phyloP scores from a whole-genome alignment of 2,113 vertebrate species.

The Plestiodon gilberti region DNA sequence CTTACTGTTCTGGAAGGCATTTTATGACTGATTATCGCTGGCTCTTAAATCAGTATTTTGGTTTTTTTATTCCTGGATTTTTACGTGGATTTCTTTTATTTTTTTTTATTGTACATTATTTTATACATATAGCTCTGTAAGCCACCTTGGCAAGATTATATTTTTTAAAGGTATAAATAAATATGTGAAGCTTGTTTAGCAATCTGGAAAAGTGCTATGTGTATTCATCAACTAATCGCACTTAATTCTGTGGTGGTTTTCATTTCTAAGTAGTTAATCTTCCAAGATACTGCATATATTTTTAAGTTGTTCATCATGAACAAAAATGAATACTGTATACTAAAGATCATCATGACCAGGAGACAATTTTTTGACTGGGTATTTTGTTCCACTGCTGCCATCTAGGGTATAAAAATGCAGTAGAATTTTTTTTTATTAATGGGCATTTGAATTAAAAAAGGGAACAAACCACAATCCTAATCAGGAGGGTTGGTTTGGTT shows the following conservation, averaged over 20 bases:
- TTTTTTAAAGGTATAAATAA: too few relatives aligned
- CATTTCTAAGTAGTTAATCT: slow-evolving; percentile 33
- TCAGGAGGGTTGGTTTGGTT: background rate
- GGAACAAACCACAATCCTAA: slow-evolving; percentile 14
- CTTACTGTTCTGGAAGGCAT: too few relatives aligned
- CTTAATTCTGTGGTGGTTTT: background rate
- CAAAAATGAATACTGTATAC: background rate
- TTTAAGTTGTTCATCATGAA: background rate
- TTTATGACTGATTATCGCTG: too few relatives aligned
- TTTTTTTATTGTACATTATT: too few relatives aligned
- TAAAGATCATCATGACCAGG: background rate
- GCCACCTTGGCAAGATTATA: too few relatives aligned
- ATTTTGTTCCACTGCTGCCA: slow-evolving; percentile 80
- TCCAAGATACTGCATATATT: background rate
- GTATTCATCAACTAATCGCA: rapidly evolving
- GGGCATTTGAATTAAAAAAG: slow-evolving; percentile 35
- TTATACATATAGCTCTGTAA: too few relatives aligned
- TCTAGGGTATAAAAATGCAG: slow-evolving; percentile 70
- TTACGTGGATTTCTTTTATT: too few relatives aligned
- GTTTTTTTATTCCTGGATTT: too few relatives aligned
- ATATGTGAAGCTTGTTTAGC: background rate
- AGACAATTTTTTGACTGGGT: slow-evolving; percentile 21
- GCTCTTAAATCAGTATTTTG: too few relatives aligned
- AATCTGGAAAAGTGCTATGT: background rate
- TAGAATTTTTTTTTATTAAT: slow-evolving; percentile 44